Evolutionary conservation across 92 coral and sea anemone genomes (phyloP), one percentile per base, ranked within the genome.

Genomic region (Epizoanthus illoricatus): DNA sequence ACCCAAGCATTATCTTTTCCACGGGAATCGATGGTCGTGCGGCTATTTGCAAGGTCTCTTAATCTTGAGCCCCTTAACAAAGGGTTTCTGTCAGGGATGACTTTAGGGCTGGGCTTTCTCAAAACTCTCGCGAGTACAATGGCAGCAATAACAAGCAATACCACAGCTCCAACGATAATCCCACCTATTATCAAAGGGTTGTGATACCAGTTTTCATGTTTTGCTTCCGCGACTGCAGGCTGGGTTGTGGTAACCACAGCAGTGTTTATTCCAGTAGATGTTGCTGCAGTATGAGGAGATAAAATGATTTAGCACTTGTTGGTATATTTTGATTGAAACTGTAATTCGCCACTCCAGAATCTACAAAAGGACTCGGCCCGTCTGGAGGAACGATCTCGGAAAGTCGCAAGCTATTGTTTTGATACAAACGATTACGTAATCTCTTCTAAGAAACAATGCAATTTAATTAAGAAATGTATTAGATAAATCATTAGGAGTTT

Each of bases 11-110:
- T 52, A 23, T 72, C 76, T 10, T 72, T 72, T 72, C 24, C 76
- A 54, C 76, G 76, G 7, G 76, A 72, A 19, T 72, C 6, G 6
- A 72, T 47, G 8, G 76, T 20, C 16, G 76, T 17, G 33, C 76
- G 76, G 24, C 76, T 72, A 59, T 45, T 52, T 16, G 76, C n/a
- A 11, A 72, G 42, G 60, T 72, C 24, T 39, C 60, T 49, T 17
- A 72, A 39, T 17, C 76, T 18, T 0, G 76, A 72, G 61, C 76
- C 76, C 60, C 76, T 47, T 36, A 72, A 18, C 18, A 72, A 19
- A 20, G 76, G 76, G n/a, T 72, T 72, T 15, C 13, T 21, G 59
- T 72, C 76, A 19, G 76, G 76, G 60, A n/a, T 47, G n/a, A 72
- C 76, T 20, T 72, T 72, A 10, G 76, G 39, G 7, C 0, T 39